phyloP scores from a whole-genome alignment of 2,888 invertebrate species.

The Lacanobia oleracea region DNA sequence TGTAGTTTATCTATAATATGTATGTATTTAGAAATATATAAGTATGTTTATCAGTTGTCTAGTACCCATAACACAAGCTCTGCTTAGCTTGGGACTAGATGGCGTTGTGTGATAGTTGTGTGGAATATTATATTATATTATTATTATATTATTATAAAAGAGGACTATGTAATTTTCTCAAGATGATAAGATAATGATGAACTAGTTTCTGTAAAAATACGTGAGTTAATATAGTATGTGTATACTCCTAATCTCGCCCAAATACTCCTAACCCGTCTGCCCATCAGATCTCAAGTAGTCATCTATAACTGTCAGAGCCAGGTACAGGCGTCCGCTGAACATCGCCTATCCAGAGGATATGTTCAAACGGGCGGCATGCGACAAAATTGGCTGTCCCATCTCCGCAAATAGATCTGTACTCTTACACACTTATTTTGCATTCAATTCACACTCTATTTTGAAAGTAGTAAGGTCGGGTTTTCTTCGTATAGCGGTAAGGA shows the following conservation, averaged over 20 bases:
- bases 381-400: slow-evolving; percentile 82
- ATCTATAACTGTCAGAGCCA: slow-evolving; percentile 52
- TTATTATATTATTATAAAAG: no score
- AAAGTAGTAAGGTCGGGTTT: slow-evolving; percentile 59
- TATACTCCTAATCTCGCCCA: background rate
- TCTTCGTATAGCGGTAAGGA: slow-evolving; percentile 12
- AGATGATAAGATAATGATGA: no score
- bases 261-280: slow-evolving; percentile 14
- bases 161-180: no score
- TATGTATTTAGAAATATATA: no score
- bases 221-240: background rate
- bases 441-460: slow-evolving; percentile 48
- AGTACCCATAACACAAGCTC: no score
- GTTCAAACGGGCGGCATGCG: slow-evolving; percentile 72
- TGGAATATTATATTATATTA: no score
- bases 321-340: slow-evolving; percentile 38
- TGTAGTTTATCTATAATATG: no score
- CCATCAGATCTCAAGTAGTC: slow-evolving; percentile 32
- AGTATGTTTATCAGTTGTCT: no score
- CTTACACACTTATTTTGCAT: slow-evolving; percentile 65
- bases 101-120: no score
- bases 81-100: no score
- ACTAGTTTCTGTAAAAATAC: no score
- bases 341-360: slow-evolving; percentile 60
- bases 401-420: slow-evolving; percentile 77